Evolutionary conservation across 2,113 vertebrate genomes (phyloP), one percentile per base, ranked within the genome.

Genomic region (Perccottus glenii): DNA sequence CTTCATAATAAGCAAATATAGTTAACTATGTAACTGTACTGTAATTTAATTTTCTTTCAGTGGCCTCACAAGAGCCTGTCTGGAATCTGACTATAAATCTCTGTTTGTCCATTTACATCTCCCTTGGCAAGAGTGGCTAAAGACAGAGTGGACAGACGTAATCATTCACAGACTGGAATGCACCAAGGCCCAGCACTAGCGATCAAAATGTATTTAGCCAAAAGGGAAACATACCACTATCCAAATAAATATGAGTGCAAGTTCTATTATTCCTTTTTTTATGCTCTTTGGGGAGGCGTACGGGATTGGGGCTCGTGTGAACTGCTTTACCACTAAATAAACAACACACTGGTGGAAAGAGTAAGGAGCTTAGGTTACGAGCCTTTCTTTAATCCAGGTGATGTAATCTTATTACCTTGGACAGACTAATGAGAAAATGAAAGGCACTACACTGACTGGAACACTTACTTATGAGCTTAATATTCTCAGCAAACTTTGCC

Each of bases 291-390:
- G 16, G 40, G 36, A 64, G 42, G 43, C 11, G 62, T 49, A 7
- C 10, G 43, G 8, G 51, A 67, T 73, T 6, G 53, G 14, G 45
- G 44, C 46, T 19, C 36, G 67, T 4, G 48, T 75, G 63, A 81
- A 65, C 32, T 40, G 63, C 50, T 77, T 83, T 79, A 73, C 75
- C 11, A 60, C 75, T 64, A 83, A 82, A 87, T 53, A 78, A 80
- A 81, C 64, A 74, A 15, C 38, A 16, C 9, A 15, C 7, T 43
- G 8, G 59, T 70, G 66, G 66, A 27, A 66, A 77, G 80, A 82
- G 64, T 88, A 88, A 90, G 82, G 67, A 75, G 85, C 77, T 91
- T 91, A 87, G 8, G 11, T 65, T 72, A 72, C 47, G 2, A 47
- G 55, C 36, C 60, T 59, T 55, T 65, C 69, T 69, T 40, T 70